Evolutionary conservation across 2,113 vertebrate genomes (phyloP).

Genomic region (Boulengeromyrus knoepffleri): DNA sequence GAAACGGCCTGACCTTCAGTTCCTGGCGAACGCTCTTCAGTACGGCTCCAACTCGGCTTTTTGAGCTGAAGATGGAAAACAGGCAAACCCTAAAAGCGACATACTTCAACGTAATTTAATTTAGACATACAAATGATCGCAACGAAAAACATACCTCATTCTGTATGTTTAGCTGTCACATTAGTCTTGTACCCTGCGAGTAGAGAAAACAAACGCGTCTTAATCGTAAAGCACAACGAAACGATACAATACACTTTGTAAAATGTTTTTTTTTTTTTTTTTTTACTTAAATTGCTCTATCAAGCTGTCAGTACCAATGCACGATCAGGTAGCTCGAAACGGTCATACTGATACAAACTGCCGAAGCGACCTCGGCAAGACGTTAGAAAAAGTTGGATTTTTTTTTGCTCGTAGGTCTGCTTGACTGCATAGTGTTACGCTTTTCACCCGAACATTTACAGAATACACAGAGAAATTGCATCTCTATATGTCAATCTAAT

Average conservation of each 20-base stretch:
- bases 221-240: not conserved
- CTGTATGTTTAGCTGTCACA: not conserved
- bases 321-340: not conserved
- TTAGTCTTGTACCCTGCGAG: not conserved
- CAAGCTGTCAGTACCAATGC: not conserved
- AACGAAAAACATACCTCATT: conserved; percentile 9
- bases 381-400: not conserved
- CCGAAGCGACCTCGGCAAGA: not conserved
- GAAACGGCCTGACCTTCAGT: not conserved
- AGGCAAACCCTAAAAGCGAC: not conserved
- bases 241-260: not conserved
- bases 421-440: not conserved
- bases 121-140: not conserved
- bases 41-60: conserved; percentile 1
- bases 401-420: not conserved
- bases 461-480: not conserved
- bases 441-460: not conserved
- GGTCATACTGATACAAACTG: not conserved
- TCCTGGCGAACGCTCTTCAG: not conserved
- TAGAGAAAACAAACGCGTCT: not conserved
- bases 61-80: not conserved
- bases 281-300: not conserved
- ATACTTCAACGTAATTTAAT: not conserved
- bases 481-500: not conserved
- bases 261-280: not conserved